Percentiles rank a stretch among this genome's conserved stretches.
Evolutionary conservation across 1,140 invertebrate genomes (phyloP).

Genomic region (Dreissena polymorpha): DNA sequence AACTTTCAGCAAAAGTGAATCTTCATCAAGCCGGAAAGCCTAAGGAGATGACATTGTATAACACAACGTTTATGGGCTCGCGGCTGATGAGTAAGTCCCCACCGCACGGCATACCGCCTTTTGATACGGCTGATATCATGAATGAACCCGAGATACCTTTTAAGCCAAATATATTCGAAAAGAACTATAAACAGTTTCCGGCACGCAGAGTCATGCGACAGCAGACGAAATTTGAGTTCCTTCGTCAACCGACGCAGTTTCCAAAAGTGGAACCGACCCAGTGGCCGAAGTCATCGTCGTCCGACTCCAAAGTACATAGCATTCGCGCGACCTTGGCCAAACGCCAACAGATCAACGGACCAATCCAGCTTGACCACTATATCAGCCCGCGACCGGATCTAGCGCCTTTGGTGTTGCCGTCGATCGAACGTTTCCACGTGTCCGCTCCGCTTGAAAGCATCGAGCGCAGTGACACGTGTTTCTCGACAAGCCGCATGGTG

Average conservation of each 20-base stretch:
- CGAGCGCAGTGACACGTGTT: slow-evolving; percentile 34
- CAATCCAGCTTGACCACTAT: slow-evolving; percentile 50
- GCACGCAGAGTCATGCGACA: slow-evolving; percentile 59
- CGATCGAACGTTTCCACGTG: slow-evolving; percentile 10
- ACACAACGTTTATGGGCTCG: slow-evolving; percentile 34
- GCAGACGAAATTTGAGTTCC: slow-evolving; percentile 50
- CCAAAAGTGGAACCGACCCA: slow-evolving; percentile 4
- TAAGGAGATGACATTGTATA: slow-evolving; percentile 49
- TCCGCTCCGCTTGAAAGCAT: slow-evolving; percentile 19
- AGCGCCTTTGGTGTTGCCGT: slow-evolving; percentile 40
- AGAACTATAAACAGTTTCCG: slow-evolving; percentile 60
- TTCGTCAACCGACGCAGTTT: slow-evolving; percentile 14
- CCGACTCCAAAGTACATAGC: slow-evolving; percentile 21
- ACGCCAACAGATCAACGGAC: slow-evolving; percentile 43
- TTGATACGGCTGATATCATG: not conserved
- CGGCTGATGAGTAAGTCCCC: not conserved
- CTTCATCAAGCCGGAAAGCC: slow-evolving; percentile 16
- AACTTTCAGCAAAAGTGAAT: slow-evolving; percentile 48
- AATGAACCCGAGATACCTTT: too few relatives aligned
- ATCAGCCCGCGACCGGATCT: slow-evolving; percentile 44
- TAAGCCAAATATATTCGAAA: slow-evolving; percentile 42
- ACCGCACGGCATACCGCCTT: too few relatives aligned
- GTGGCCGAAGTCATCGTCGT: slow-evolving; percentile 1
- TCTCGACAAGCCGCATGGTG: slow-evolving; percentile 13
- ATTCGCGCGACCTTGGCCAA: slow-evolving; percentile 2